phyloP scores from a whole-genome alignment of 1,140 invertebrate genomes.

The Coelopa frigida region DNA sequence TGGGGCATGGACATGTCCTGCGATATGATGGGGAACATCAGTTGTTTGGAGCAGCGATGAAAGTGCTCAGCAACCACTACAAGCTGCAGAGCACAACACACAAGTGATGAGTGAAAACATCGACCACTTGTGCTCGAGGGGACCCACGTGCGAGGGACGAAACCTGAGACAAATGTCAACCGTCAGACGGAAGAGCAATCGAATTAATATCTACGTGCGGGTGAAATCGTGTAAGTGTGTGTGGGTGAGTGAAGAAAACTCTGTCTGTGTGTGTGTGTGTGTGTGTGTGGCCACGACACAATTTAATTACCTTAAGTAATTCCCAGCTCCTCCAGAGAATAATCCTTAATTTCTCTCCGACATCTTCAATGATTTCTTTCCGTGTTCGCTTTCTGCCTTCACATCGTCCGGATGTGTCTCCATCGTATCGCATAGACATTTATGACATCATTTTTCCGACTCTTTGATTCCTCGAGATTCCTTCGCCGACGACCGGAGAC shows the following conservation, averaged over 20 bases:
- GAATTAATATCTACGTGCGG: background rate
- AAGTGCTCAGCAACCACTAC: conserved; percentile 44
- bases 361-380: background rate
- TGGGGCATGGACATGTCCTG: background rate
- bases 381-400: too few relatives aligned
- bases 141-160: background rate
- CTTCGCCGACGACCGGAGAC: background rate
- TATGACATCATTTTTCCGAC: background rate
- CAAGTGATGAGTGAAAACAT: background rate
- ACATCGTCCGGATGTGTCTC: too few relatives aligned
- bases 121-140: background rate
- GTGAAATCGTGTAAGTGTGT: background rate
- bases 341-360: background rate
- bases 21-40: conserved; percentile 23
- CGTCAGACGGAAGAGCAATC: background rate
- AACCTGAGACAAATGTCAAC: conserved; percentile 1
- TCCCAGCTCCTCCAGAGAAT: background rate
- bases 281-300: too few relatives aligned
- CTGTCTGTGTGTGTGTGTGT: too few relatives aligned
- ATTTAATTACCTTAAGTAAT: background rate
- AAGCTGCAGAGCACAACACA: conserved; percentile 26
- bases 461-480: background rate
- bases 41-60: conserved; percentile 43
- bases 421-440: too few relatives aligned
- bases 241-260: too few relatives aligned